A percentile compares a stretch with the other conserved stretches of the same genome.
These are phyloP conservation scores for Sebastes ruberrimus DNA, from an alignment of 2,797 vertebrate species.

Conservation along the genomic window DNA sequence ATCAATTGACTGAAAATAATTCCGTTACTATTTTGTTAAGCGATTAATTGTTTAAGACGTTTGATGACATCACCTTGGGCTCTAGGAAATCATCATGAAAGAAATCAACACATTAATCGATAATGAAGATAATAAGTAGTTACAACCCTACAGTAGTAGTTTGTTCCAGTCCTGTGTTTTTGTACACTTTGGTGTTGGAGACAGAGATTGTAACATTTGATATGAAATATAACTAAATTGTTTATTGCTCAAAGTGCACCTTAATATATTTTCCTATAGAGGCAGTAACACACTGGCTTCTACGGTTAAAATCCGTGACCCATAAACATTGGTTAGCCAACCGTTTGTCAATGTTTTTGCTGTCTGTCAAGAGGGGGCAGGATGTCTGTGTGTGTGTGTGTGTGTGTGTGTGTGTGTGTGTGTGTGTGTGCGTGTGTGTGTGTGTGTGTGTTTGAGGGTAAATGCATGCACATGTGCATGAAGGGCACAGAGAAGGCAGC, in stretches of 20 bases:
- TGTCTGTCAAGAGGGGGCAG: background rate
- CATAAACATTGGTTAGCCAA: conserved; percentile 6
- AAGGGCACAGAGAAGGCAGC: conserved; percentile 62
- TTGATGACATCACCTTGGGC: background rate
- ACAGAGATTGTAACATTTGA: background rate
- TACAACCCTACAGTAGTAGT: too few species aligned
- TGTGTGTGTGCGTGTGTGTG: background rate
- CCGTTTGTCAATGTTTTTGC: conserved; percentile 29
- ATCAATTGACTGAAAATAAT: too few species aligned
- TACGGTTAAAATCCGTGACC: conserved; percentile 16
- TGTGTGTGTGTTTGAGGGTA: conserved; percentile 1
- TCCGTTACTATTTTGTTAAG: too few species aligned
- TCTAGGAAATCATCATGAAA: background rate
- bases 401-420: background rate
- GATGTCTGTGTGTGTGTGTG: background rate
- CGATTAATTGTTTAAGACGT: background rate
- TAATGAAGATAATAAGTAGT: background rate
- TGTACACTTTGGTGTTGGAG: background rate
- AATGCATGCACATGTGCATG: conserved; percentile 52
- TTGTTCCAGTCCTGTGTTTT: background rate
- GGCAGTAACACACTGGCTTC: background rate
- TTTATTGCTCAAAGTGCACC: background rate
- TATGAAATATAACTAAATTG: background rate
- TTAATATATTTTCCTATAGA: background rate
- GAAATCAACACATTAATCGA: background rate